Conservation (phyloP, 2,888 invertebrate species). For the Syrista parreyssii region DNA sequence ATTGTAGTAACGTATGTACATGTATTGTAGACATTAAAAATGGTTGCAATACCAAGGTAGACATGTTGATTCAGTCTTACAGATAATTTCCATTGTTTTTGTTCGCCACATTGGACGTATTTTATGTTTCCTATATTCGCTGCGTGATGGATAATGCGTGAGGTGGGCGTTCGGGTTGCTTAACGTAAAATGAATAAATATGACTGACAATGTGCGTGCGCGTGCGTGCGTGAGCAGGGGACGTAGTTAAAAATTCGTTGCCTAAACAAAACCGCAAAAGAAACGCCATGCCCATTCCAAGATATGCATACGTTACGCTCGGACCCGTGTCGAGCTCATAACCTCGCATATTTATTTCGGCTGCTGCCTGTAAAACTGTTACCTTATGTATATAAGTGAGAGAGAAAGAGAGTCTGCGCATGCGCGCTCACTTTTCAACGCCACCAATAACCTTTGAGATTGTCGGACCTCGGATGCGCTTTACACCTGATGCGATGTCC, state of each 20-base stretch:
- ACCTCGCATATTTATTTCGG: conserved; percentile 60
- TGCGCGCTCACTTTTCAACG: too few species aligned
- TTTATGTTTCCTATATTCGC: too few species aligned
- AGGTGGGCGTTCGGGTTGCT: neutral
- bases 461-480: neutral
- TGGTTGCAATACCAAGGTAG: too few species aligned
- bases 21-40: too few species aligned
- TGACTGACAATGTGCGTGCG: neutral
- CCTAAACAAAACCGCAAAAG: neutral
- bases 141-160: neutral
- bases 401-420: neutral
- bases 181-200: neutral
- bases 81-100: too few species aligned
- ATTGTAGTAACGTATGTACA: too few species aligned
- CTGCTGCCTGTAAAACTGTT: conserved; percentile 60
- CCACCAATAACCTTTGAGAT: neutral
- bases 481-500: too few species aligned
- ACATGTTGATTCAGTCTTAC: too few species aligned
- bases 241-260: neutral
- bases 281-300: neutral
- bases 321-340: conserved; percentile 47
- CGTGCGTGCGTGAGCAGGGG: neutral
- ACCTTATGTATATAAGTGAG: conserved; percentile 53
- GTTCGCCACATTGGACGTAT: too few species aligned
- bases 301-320: conserved; percentile 7